Evolutionary conservation across 2,797 vertebrate species (phyloP), one percentile per base, ranked within the genome.

Genomic region (Propithecus perrieri): DNA sequence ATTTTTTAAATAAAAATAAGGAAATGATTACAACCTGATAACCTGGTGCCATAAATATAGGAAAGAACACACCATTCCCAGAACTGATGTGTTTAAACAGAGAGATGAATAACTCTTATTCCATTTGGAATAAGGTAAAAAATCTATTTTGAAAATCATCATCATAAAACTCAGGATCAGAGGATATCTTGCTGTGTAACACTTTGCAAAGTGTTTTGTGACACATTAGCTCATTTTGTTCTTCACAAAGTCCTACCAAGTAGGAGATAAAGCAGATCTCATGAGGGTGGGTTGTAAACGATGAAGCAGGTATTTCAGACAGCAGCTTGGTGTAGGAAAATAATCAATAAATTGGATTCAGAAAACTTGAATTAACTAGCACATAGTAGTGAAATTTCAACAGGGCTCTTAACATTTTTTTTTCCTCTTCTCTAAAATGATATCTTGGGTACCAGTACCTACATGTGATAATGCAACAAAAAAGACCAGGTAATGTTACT

Each of bases 291-390:
- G 48, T 91, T 83, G 59, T 53, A 75, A 69, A 87, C 95, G 26
- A 94, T 75, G 67, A 86, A 92, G 53, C 48, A 63, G 48, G 35
- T 46, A 91, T 81, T 69, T 81, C 18, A 86, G n/a, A 96, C 91
- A 46, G 33, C 41, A 86, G 12, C 17, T 79, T 83, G 89, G 89
- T 91, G 26, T 67, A 91, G 57, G n/a, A 89, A 97, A 93, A 78
- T 69, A 79, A 61, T 18, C 41, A 90, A 69, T 38, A 93, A 55
- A 86, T 28, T n/a, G 11, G 2, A 63, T 9, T 83, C 18, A 71
- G n/a, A 90, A 95, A 59, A 76, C 10, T 18, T 80, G 67, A 92
- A 92, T 69, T 95, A 41, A 74, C 24, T 72, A 81, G 12, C 17
- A 89, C 11, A 78, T 46, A 76, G 59, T 18, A 53, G 33, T 76